A percentile compares a stretch with the other conserved stretches of the same genome.
Conservation (phyloP, 1,140 invertebrate genomes). For the Tetramorium parvispinum region DNA sequence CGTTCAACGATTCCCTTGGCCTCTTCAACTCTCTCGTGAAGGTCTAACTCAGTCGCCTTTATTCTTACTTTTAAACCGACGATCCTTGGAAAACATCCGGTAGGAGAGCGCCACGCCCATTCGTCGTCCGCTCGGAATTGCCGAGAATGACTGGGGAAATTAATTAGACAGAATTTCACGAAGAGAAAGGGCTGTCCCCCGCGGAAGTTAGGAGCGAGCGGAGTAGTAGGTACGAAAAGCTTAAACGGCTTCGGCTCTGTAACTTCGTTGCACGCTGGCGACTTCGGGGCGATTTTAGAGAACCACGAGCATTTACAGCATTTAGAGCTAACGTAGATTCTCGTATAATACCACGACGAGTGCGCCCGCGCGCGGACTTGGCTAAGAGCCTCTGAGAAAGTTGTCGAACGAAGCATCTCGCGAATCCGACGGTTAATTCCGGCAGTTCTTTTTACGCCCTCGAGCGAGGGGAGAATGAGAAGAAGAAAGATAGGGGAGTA, state of each 20-base stretch:
- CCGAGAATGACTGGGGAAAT: slow-evolving; percentile 76
- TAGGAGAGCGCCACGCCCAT: slow-evolving; percentile 76
- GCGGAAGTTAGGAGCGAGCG: slow-evolving; percentile 61
- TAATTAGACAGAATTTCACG: slow-evolving; percentile 79
- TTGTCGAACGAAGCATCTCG: slow-evolving; percentile 27
- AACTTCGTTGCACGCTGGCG: slow-evolving; percentile 47
- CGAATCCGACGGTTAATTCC: slow-evolving; percentile 56
- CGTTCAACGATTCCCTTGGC: slow-evolving; percentile 29
- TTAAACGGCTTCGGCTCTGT: slow-evolving; percentile 47
- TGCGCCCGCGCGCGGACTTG: slow-evolving; percentile 28
- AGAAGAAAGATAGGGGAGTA: neutral
- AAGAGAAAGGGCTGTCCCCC: slow-evolving; percentile 54
- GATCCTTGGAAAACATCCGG: slow-evolving; percentile 57
- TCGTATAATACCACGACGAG: slow-evolving; percentile 13
- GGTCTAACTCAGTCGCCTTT: slow-evolving; percentile 4
- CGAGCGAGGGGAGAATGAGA: neutral
- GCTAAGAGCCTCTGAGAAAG: slow-evolving; percentile 51
- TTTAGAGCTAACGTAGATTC: slow-evolving; percentile 30
- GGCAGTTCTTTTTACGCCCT: slow-evolving; percentile 60
- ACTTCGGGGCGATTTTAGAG: slow-evolving; percentile 19
- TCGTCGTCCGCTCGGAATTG: slow-evolving; percentile 78
- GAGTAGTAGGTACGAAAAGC: slow-evolving; percentile 41
- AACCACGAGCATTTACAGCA: slow-evolving; percentile 36
- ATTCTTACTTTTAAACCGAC: slow-evolving; percentile 52
- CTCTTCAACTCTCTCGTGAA: neutral